Conservation (phyloP, 2,113 vertebrate species). For the Solea solea region DNA sequence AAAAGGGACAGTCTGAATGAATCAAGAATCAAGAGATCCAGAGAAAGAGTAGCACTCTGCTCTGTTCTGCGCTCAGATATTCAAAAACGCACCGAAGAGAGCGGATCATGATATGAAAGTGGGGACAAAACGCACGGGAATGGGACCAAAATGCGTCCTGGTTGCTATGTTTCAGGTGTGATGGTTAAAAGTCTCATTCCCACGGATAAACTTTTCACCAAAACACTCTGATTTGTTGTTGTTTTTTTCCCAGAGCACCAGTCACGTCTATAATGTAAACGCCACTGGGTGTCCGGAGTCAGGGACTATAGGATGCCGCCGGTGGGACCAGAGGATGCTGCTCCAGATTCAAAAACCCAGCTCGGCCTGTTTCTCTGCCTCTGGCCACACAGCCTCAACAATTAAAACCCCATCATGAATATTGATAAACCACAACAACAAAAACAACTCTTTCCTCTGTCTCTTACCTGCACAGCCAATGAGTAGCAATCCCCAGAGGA, state of each 20-base stretch:
- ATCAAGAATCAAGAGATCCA: not conserved
- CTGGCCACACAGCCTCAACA: not conserved
- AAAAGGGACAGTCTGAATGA: not conserved
- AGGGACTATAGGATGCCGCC: constrained; percentile 42
- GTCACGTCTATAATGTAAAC: not conserved
- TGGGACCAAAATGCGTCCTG: no score
- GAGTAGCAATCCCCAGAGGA: constrained; percentile 89
- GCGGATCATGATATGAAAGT: not conserved
- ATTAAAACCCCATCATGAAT: not conserved
- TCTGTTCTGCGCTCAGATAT: constrained; percentile 15
- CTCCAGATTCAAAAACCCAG: constrained; percentile 3
- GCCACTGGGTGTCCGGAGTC: constrained; percentile 44
- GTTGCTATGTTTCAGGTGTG: not conserved
- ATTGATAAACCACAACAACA: not conserved
- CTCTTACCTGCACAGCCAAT: constrained; percentile 89
- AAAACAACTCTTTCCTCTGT: not conserved
- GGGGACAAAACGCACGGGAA: no score
- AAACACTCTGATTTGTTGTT: not conserved
- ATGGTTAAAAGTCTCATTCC: not conserved
- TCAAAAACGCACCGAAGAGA: constrained; percentile 16
- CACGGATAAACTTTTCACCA: constrained; percentile 21
- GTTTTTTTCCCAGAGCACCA: not conserved
- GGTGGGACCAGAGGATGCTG: constrained; percentile 58
- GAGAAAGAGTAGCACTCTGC: not conserved
- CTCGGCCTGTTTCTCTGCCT: constrained; percentile 25